Conservation (phyloP, 2,888 invertebrate genomes). For the Anthoptus insignis region DNA sequence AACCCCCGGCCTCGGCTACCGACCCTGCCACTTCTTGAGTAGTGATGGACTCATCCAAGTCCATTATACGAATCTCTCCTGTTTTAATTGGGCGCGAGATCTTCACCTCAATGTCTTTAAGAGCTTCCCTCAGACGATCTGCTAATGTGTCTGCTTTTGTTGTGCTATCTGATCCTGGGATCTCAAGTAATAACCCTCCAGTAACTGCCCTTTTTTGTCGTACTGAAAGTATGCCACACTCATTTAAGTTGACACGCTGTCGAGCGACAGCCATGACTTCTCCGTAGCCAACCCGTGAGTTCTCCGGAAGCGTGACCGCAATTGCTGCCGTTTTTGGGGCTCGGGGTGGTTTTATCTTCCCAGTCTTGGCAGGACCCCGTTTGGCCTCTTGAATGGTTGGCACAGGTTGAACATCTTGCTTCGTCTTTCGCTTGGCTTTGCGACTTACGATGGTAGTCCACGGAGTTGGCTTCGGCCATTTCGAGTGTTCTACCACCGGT, state of each 20-base stretch:
- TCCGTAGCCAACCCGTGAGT: background rate
- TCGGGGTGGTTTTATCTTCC: background rate
- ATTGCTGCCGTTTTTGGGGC: background rate
- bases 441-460: too few species aligned
- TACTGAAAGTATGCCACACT: too few species aligned
- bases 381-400: too few species aligned
- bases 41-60: constrained; percentile 31
- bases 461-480: background rate
- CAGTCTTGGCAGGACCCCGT: too few species aligned
- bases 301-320: background rate
- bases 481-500: background rate
- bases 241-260: too few species aligned
- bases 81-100: constrained; percentile 29
- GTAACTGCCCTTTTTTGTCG: constrained; percentile 22
- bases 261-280: background rate
- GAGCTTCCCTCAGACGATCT: constrained; percentile 6
- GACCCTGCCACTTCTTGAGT: constrained; percentile 23
- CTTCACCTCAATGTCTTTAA: constrained; percentile 9
- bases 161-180: background rate
- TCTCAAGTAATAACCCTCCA: constrained; percentile 29
- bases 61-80: constrained; percentile 26
- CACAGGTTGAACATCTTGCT: too few species aligned
- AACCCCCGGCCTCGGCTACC: constrained; percentile 28
- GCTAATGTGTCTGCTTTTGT: constrained; percentile 18
- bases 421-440: too few species aligned